Evolutionary conservation across 2,113 vertebrate species (phyloP).

Genomic region (Prunella fulvescens): DNA sequence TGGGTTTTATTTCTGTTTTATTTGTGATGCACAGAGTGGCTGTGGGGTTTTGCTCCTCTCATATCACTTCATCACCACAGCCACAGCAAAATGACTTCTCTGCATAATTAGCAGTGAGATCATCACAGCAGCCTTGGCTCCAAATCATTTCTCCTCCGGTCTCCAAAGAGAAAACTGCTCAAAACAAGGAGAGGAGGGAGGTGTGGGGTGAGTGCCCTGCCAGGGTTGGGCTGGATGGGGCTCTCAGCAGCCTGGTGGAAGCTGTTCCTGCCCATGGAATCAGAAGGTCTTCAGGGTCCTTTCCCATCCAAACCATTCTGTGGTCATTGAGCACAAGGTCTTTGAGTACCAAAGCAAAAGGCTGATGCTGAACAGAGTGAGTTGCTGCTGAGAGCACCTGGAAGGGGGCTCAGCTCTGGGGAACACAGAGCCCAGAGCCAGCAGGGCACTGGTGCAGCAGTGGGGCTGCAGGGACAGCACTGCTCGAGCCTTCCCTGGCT

Average conservation of each 20-base stretch:
- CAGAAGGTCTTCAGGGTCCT: not conserved
- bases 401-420: not conserved
- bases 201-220: not conserved
- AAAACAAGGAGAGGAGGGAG: not conserved
- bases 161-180: not conserved
- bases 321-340: not conserved
- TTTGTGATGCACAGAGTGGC: not conserved
- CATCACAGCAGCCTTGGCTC: not conserved
- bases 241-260: not conserved
- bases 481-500: fast-evolving
- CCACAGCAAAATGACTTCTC: constrained; percentile 51
- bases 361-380: not conserved
- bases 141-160: not conserved
- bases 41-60: constrained; percentile 7
- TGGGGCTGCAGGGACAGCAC: not conserved
- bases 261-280: not conserved
- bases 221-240: not conserved
- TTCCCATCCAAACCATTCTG: not conserved
- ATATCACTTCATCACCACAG: not conserved
- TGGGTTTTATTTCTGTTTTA: not conserved
- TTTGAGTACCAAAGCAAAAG: not conserved
- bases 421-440: not conserved
- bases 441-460: not conserved
- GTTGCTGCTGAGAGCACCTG: not conserved
- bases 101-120: constrained; percentile 61